Percentiles rank a stretch among this genome's conserved stretches.
phyloP scores from a whole-genome alignment of 2,113 vertebrate genomes.

The Neodon shergylaensis region DNA sequence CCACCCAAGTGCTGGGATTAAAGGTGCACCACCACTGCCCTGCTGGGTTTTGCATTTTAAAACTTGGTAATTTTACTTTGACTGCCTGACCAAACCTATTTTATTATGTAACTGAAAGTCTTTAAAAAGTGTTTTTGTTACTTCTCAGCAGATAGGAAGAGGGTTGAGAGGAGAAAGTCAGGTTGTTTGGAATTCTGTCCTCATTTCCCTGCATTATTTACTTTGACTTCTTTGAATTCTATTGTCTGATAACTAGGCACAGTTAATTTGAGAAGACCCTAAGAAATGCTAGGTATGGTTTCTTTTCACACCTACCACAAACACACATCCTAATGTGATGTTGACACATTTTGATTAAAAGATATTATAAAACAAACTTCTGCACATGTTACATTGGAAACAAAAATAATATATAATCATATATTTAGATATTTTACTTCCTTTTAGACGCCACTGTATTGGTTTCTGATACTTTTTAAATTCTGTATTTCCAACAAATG shows the following conservation, averaged over 20 bases:
- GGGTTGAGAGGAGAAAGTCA: background rate
- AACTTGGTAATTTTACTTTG: conserved; percentile 58
- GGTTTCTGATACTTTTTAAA: background rate
- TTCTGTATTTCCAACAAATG: background rate
- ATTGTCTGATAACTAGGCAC: conserved; percentile 63
- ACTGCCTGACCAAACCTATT: conserved; percentile 65
- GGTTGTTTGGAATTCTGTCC: background rate
- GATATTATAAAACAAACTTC: background rate
- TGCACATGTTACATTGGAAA: background rate
- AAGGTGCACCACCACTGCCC: no score
- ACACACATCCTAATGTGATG: background rate
- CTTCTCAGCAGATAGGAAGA: conserved; percentile 70
- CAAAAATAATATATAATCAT: background rate
- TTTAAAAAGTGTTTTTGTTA: conserved; percentile 45
- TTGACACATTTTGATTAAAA: background rate
- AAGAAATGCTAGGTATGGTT: conserved; percentile 31
- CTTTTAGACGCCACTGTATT: background rate
- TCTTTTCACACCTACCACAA: background rate
- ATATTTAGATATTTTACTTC: background rate
- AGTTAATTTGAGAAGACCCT: conserved; percentile 61
- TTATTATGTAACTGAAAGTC: conserved; percentile 74
- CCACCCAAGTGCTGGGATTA: no score
- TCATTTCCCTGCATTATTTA: conserved; percentile 25
- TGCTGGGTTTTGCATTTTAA: conserved; percentile 69
- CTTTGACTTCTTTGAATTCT: conserved; percentile 27